Evolutionary conservation across 2,113 vertebrate genomes (phyloP), one percentile per base, ranked within the genome.

Genomic region (Callaeas wilsoni): DNA sequence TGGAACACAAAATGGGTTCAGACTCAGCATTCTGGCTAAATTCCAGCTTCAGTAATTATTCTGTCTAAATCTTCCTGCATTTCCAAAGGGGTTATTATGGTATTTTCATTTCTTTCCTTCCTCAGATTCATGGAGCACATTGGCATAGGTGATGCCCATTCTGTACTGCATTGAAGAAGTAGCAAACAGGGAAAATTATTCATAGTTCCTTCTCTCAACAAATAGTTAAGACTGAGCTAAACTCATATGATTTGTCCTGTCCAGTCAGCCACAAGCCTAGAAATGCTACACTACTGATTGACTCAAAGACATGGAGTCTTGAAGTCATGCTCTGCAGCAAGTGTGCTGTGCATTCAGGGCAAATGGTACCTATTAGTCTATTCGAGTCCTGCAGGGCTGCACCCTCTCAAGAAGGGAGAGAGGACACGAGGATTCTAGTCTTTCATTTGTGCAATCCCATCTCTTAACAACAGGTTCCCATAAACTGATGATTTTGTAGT

Each of bases 11-110:
- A 95, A 50, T 13, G 6, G 87, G 77, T 89, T 92, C 84, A 95
- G 77, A 77, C 42, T 94, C 81, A 39, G 78, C 65, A 87, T 94
- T 71, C 77, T 96, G 95, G 88, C 91, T 81, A 78, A 85, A 92
- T 84, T 97, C 90, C 95, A 96, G 33, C 67, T 93, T 93, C 74
- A 42, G 68, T 93, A 97, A 95, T 95, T 96, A 93, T 84, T 89
- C 78, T 86, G 85, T 89, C 65, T 92, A 85, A 94, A 81, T 87
- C 64, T 80, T 93, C 71, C 56, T 84, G 44, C 64, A 82, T 95
- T 94, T 97, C 77, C 71, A 95, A 84, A 57, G 68, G 68, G 37
- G 32, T 82, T 75, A 84, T 95, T 95, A 73, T 76, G 46, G 50
- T 77, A 79, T 95, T 95, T 94, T 94, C 5, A 11, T 83, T 81